phyloP scores from a whole-genome alignment of 2,888 invertebrate species.

The Lasioglossum morio region DNA sequence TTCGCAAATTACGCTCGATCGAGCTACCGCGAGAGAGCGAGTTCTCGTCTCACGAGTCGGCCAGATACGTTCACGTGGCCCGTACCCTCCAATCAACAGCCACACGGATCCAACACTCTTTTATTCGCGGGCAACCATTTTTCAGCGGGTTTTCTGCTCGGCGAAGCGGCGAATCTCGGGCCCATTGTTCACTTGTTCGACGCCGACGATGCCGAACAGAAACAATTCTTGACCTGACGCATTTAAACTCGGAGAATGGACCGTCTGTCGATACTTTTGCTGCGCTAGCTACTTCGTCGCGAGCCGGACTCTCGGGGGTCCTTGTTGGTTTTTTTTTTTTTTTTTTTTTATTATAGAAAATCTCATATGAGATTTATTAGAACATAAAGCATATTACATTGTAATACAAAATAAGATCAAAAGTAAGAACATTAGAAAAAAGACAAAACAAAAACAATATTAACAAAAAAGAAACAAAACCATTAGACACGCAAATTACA shows the following conservation, averaged over 20 bases:
- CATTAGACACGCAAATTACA: no score
- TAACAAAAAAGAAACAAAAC: no score
- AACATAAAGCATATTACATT: no score
- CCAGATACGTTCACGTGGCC: background rate
- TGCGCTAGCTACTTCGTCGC: background rate
- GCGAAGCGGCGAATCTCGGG: conserved; percentile 41
- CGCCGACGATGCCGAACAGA: conserved; percentile 27
- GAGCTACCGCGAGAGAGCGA: background rate
- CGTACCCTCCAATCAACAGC: conserved; percentile 20
- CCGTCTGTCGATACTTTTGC: background rate
- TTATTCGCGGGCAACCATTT: conserved; percentile 44
- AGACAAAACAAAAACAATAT: no score
- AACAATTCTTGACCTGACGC: conserved; percentile 26
- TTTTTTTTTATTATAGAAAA: no score
- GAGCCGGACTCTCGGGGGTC: background rate
- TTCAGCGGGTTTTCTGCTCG: conserved; percentile 51
- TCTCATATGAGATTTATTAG: no score
- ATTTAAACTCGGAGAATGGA: background rate
- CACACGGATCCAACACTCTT: background rate
- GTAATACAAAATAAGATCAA: no score
- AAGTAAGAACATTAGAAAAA: no score
- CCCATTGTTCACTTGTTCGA: conserved; percentile 54
- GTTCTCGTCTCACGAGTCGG: background rate
- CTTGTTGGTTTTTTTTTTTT: background rate
- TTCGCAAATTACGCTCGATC: conserved; percentile 31